Evolutionary conservation across 2,797 vertebrate genomes (phyloP), one percentile per base, ranked within the genome.

Genomic region (Enteromius radiatus): DNA sequence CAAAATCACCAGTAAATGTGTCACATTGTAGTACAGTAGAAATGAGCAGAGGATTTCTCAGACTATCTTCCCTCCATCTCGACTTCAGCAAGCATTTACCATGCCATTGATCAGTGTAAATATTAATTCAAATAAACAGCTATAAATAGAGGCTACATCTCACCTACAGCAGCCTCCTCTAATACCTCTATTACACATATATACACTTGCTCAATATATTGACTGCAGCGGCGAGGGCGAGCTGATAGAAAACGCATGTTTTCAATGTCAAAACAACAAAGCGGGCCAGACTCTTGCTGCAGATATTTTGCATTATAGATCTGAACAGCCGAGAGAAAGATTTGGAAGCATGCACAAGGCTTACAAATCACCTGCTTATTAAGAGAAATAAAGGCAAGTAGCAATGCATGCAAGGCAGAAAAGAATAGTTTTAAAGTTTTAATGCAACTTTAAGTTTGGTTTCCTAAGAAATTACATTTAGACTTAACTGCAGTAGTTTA

Each of bases 251-350:
- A 84, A 81, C 67, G 47, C 28, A 74, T 80, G 83, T 82, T 85
- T 85, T 82, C 85, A 84, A 84, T 85, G 77, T 84, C 84, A 87
- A 71, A 89, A 81, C 76, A 82, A 84, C 52, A 82, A 80, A 73
- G 83, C 17, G 84, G 64, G 68, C 56, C 49, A 76, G 85, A 64
- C 67, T 82, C 74, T 49, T 64, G 78, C 71, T 84, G 31, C 80
- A 61, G 21, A 77, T 85, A 75, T 83, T 87, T 87, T 84, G 74
- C 85, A 87, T 85, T 88, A 88, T 86, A 86, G 89, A 88, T 89
- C 83, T 86, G 68, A 77, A 78, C 61, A 80, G 74, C 54, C 70
- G 41, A 81, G 76, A 83, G 47, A 33, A 49, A 63, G 69, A 59
- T 47, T 70, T 74, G 38, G 47, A 71, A 15, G 73, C 63, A 76